Percentiles rank a stretch among this genome's conserved stretches.
phyloP scores from a whole-genome alignment of 2,888 invertebrate species.

The Anorthoa munda region DNA sequence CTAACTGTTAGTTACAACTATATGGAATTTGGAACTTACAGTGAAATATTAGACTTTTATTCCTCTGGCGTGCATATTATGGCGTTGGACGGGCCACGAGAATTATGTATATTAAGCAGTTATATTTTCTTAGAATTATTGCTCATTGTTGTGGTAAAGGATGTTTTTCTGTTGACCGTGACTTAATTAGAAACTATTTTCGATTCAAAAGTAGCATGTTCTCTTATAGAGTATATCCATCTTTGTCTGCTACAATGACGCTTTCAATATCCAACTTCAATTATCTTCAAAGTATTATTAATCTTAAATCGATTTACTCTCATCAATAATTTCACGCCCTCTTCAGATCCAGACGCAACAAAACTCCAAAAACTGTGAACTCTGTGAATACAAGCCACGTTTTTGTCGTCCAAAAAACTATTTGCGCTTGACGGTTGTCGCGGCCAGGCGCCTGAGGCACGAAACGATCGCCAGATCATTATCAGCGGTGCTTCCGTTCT shows the following conservation, averaged over 20 bases:
- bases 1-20: conserved; percentile 15
- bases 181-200: conserved; percentile 3
- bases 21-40: conserved; percentile 40
- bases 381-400: neutral
- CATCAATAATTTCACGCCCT: neutral
- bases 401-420: conserved; percentile 49
- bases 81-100: conserved; percentile 19
- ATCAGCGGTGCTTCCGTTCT: conserved; percentile 71
- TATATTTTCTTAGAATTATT: conserved; percentile 48
- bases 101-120: conserved; percentile 28
- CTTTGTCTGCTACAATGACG: neutral
- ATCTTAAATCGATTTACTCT: neutral
- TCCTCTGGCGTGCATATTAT: conserved; percentile 29
- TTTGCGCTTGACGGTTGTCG: conserved; percentile 62
- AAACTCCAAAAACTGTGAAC: conserved; percentile 14
- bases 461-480: conserved; percentile 73
- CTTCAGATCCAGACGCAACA: conserved; percentile 10
- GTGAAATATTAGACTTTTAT: conserved; percentile 57
- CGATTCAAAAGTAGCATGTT: neutral
- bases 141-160: conserved; percentile 17
- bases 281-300: neutral
- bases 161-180: conserved; percentile 6
- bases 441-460: conserved; percentile 61
- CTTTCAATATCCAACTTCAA: neutral
- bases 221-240: neutral